Evolutionary conservation across 2,113 vertebrate genomes (phyloP).

Genomic region (Gavialis gangeticus): DNA sequence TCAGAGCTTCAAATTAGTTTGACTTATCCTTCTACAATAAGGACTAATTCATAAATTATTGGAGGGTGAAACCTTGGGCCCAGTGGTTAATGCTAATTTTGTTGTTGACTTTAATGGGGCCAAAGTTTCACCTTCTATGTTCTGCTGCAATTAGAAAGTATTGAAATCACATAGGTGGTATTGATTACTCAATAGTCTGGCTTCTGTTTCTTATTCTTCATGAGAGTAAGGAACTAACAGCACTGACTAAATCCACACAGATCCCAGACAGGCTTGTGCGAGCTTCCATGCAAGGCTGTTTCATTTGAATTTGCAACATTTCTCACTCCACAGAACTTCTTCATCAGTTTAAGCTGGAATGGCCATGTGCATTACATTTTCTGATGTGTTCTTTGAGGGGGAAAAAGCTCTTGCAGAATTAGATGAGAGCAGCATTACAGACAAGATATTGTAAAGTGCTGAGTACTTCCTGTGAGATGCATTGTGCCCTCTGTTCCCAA

Average conservation of each 20-base stretch:
- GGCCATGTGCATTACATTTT: background rate
- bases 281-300: background rate
- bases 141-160: background rate
- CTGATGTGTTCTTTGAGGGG: background rate
- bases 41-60: slow-evolving; percentile 50
- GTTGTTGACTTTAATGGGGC: background rate
- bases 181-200: background rate
- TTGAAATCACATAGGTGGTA: background rate
- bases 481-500: fast-evolving
- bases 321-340: background rate
- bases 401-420: background rate
- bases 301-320: background rate
- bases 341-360: background rate
- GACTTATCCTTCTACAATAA: background rate
- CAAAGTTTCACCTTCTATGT: background rate
- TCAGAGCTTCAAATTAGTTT: background rate
- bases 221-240: background rate
- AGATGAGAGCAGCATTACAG: background rate
- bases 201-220: background rate
- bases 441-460: background rate
- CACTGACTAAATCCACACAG: background rate
- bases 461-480: background rate
- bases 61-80: background rate
- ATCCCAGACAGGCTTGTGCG: fast-evolving
- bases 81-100: background rate